These are phyloP conservation scores for Leucophenga varia DNA, from an alignment of 1,140 invertebrate genomes.

Conservation along the genomic window DNA sequence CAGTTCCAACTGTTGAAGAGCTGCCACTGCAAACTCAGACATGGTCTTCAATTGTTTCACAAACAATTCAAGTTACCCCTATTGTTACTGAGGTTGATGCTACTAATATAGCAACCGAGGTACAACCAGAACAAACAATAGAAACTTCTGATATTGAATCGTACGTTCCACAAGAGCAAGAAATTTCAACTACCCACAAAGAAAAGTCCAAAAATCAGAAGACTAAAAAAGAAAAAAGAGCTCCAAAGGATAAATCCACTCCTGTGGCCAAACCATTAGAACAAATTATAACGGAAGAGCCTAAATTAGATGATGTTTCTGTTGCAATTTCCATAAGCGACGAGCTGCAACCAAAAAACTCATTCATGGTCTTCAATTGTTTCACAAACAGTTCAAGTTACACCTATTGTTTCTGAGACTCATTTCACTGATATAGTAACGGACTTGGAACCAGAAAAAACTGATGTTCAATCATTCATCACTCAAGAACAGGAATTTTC, in stretches of 20 bases:
- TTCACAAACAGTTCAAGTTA: conserved; percentile 10
- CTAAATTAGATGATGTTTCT: neutral
- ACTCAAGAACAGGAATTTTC: neutral
- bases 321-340: neutral
- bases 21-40: neutral
- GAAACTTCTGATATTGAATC: too few relatives aligned
- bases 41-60: conserved; percentile 8
- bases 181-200: neutral
- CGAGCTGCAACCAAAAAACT: neutral
- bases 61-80: neutral
- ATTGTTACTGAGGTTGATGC: neutral
- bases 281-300: neutral
- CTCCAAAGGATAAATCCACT: too few relatives aligned
- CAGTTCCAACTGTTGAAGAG: neutral
- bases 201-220: too few relatives aligned
- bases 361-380: conserved; percentile 42
- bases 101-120: neutral
- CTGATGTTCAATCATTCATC: neutral
- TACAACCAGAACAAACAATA: neutral
- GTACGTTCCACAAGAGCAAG: too few relatives aligned
- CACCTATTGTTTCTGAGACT: neutral
- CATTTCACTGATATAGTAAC: neutral
- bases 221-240: too few relatives aligned
- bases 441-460: neutral
- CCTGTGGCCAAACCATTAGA: neutral